Percentiles rank a stretch among this genome's conserved stretches.
phyloP scores from a whole-genome alignment of 1,140 invertebrate genomes.

The Reticulitermes speratus region DNA sequence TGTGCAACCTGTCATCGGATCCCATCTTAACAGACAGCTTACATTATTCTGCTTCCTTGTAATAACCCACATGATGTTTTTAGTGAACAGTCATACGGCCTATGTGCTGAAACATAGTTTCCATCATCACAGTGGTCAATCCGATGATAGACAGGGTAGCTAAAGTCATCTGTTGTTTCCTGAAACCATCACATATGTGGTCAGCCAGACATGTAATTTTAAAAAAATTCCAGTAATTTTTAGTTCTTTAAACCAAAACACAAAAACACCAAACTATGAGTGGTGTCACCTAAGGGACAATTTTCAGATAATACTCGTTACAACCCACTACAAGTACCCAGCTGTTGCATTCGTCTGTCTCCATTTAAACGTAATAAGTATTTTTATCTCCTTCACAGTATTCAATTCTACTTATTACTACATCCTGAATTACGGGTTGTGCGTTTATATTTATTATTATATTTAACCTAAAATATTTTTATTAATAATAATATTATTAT shows the following conservation, averaged over 20 bases:
- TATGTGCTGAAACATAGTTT: neutral
- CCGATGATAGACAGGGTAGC: neutral
- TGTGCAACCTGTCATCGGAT: neutral
- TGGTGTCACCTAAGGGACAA: neutral
- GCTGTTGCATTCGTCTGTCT: neutral
- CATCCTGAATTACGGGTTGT: neutral
- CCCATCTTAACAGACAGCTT: neutral
- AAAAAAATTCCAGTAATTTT: neutral
- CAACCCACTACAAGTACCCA: neutral
- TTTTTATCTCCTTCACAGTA: neutral
- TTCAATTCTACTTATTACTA: neutral
- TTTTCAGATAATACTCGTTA: neutral
- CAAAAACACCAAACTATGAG: neutral
- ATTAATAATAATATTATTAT: too few species aligned
- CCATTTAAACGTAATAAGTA: neutral
- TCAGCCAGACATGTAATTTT: neutral
- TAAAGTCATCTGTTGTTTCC: neutral
- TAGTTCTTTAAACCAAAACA: neutral
- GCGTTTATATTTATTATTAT: neutral
- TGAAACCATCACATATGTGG: neutral
- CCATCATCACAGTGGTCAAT: too few species aligned
- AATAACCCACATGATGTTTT: neutral
- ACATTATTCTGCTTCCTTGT: neutral
- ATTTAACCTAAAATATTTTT: too few species aligned
- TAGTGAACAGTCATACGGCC: neutral